Evolutionary conservation across 1,140 invertebrate genomes (phyloP).

Genomic region (Diabrotica virgifera): DNA sequence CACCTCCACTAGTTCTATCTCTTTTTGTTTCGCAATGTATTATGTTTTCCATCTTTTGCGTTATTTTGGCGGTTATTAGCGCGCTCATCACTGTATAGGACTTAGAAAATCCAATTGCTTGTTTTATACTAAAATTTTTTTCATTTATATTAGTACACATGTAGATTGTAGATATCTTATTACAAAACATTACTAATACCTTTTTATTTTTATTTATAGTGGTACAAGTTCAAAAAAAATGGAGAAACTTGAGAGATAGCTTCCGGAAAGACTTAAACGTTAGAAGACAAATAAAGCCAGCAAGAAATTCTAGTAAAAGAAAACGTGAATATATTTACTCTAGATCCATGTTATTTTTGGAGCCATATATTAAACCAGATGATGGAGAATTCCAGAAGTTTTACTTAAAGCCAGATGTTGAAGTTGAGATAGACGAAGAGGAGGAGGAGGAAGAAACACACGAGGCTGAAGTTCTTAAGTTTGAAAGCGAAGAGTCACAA

Average conservation of each 20-base stretch:
- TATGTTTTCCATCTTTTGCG: too few relatives aligned
- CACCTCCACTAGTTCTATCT: too few relatives aligned
- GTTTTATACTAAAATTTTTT: too few relatives aligned
- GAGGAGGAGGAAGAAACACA: background rate
- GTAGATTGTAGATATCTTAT: too few relatives aligned
- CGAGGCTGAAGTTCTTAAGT: background rate
- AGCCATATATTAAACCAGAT: background rate
- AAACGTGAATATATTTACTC: constrained; percentile 7
- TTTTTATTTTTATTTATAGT: background rate
- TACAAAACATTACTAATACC: background rate
- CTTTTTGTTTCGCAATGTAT: too few relatives aligned
- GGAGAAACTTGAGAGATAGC: constrained; percentile 14
- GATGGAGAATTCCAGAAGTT: constrained; percentile 10
- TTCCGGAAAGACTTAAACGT: constrained; percentile 14
- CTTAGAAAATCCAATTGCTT: too few relatives aligned
- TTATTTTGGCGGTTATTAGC: too few relatives aligned
- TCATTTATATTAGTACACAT: too few relatives aligned
- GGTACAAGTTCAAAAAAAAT: constrained; percentile 8
- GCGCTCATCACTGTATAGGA: too few relatives aligned
- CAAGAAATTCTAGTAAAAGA: background rate
- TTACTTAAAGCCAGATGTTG: background rate
- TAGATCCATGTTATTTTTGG: background rate
- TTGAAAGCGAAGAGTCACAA: background rate
- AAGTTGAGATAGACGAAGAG: background rate
- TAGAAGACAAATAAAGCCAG: background rate